Conservation (phyloP, 2,888 invertebrate species). For the Heliothis peltigera region DNA sequence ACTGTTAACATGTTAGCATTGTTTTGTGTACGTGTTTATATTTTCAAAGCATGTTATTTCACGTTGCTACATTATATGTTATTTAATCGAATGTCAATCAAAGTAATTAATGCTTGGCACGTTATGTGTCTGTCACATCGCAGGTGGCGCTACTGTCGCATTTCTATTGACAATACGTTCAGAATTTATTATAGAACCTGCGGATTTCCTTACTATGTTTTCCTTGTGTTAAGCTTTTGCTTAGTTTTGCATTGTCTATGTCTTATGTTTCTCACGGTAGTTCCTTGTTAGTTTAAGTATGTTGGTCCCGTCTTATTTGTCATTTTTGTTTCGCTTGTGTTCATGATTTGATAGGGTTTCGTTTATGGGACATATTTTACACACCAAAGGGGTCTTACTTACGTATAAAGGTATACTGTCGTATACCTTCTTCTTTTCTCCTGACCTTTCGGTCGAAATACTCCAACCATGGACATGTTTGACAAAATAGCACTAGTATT, state of each 20-base stretch:
- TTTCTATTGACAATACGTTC: slow-evolving; percentile 31
- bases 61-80: slow-evolving; percentile 25
- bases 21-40: slow-evolving; percentile 38
- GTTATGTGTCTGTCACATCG: slow-evolving; percentile 33
- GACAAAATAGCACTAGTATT: no score
- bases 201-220: slow-evolving; percentile 55
- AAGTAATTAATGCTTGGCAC: slow-evolving; percentile 49
- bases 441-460: no score
- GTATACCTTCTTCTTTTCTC: no score
- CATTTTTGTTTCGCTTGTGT: background rate
- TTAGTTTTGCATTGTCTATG: slow-evolving; percentile 10
- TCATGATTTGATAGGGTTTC: background rate
- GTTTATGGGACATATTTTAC: no score
- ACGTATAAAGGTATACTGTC: no score
- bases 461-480: no score
- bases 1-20: slow-evolving; percentile 18
- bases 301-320: background rate
- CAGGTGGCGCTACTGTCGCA: slow-evolving; percentile 52
- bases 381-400: no score
- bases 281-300: background rate
- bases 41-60: slow-evolving; percentile 28
- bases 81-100: slow-evolving; percentile 56
- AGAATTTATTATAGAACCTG: slow-evolving; percentile 40
- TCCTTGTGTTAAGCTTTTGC: slow-evolving; percentile 26
- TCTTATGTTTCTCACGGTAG: background rate